phyloP scores from a whole-genome alignment of 2,888 invertebrate species.

The Cephus sareptanus region DNA sequence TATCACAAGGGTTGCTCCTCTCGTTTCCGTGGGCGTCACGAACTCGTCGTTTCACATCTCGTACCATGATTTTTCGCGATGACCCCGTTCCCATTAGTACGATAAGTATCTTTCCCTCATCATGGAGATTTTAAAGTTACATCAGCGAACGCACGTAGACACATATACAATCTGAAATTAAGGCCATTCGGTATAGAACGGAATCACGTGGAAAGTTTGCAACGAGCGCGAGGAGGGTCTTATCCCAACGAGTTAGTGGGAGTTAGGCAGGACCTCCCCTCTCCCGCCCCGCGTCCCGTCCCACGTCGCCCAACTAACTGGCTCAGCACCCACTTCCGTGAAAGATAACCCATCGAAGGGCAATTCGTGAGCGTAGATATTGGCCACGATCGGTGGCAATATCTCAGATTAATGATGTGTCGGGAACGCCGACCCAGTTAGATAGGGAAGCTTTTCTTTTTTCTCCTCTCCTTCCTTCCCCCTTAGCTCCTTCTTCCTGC shows the following conservation, averaged over 20 bases:
- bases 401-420: slow-evolving; percentile 16
- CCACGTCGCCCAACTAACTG: neutral
- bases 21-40: neutral
- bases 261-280: too few relatives aligned
- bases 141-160: neutral
- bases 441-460: neutral
- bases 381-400: slow-evolving; percentile 3
- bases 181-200: neutral
- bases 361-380: slow-evolving; percentile 13
- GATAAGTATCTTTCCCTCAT: slow-evolving; percentile 5
- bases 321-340: neutral
- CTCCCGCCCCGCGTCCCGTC: neutral
- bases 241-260: neutral
- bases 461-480: neutral
- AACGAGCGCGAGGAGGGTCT: neutral
- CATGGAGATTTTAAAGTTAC: slow-evolving; percentile 1
- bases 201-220: neutral
- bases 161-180: neutral
- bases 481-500: neutral
- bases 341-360: slow-evolving; percentile 17
- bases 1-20: neutral
- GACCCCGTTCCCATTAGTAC: neutral
- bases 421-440: neutral
- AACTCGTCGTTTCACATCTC: neutral
- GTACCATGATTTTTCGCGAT: neutral